Evolutionary conservation across 2,797 vertebrate genomes (phyloP).

Genomic region (Tauraco hartlaubi): DNA sequence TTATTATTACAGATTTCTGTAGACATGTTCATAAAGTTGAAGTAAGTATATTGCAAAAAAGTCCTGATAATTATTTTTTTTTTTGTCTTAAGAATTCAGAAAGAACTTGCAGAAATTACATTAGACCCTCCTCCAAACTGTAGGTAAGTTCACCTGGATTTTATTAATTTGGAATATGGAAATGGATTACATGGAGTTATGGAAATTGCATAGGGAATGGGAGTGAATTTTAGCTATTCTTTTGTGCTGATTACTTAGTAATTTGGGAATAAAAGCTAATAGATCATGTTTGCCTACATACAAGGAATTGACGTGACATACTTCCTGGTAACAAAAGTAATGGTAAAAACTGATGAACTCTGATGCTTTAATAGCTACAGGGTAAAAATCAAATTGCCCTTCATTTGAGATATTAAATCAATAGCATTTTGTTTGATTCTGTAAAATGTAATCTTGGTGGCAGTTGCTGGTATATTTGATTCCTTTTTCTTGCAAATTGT

Average conservation of each 20-base stretch:
- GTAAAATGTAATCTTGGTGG: neutral
- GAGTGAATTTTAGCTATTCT: neutral
- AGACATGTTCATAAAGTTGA: neutral
- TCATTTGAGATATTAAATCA: neutral
- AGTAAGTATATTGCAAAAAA: neutral
- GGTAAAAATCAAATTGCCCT: neutral
- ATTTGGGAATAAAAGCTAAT: neutral
- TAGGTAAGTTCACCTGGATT: slow-evolving; percentile 88
- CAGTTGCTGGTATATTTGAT: slow-evolving; percentile 11
- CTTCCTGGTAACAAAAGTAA: neutral
- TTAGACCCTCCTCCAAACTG: slow-evolving; percentile 98
- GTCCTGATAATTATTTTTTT: slow-evolving; percentile 16
- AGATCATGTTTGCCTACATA: neutral
- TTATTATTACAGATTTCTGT: neutral
- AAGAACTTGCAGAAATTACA: slow-evolving; percentile 98
- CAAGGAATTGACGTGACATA: neutral
- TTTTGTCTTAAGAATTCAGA: slow-evolving; percentile 92
- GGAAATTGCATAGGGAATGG: neutral
- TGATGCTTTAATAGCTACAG: neutral
- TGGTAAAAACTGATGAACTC: neutral
- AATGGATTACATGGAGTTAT: neutral
- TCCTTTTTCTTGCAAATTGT: slow-evolving; percentile 42
- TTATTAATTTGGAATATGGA: slow-evolving; percentile 59
- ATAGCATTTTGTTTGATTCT: slow-evolving; percentile 44
- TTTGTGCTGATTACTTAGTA: neutral